phyloP scores from a whole-genome alignment of 2,113 vertebrate genomes.

The Xyrauchen texanus region DNA sequence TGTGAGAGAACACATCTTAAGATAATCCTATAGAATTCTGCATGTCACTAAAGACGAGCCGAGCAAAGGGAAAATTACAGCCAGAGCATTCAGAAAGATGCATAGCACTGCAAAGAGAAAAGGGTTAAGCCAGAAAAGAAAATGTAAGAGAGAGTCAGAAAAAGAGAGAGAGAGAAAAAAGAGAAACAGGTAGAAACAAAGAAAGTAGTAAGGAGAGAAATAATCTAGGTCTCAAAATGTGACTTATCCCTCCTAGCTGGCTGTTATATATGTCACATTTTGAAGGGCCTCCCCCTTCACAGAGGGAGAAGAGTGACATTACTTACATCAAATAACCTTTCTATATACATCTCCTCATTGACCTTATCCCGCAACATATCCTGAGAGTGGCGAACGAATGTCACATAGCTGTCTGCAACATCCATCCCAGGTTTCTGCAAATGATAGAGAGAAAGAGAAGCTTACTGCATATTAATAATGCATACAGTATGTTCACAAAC shows the following conservation, averaged over 20 bases:
- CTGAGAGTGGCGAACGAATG: slow-evolving; percentile 98
- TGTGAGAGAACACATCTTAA: slow-evolving; percentile 54
- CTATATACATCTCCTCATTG: slow-evolving; percentile 99
- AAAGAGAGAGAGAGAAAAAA: slow-evolving; percentile 42
- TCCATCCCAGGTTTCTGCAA: slow-evolving; percentile 98
- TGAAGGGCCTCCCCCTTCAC: slow-evolving; percentile 80
- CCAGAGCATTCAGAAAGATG: slow-evolving; percentile 55
- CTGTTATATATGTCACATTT: slow-evolving; percentile 93
- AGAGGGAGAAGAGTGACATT: slow-evolving; percentile 81
- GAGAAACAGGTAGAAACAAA: slow-evolving; percentile 64
- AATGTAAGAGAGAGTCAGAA: slow-evolving; percentile 17
- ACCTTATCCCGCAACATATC: slow-evolving; percentile 98
- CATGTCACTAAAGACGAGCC: slow-evolving; percentile 54
- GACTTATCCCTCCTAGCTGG: slow-evolving; percentile 87
- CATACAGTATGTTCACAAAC: background rate
- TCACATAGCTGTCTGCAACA: slow-evolving; percentile 96
- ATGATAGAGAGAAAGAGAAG: slow-evolving; percentile 21
- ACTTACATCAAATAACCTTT: slow-evolving; percentile 99
- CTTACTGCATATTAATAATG: background rate
- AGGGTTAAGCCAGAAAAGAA: slow-evolving; percentile 24
- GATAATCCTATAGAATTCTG: slow-evolving; percentile 59
- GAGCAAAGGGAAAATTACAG: slow-evolving; percentile 62
- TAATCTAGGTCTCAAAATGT: slow-evolving; percentile 82
- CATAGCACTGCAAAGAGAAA: slow-evolving; percentile 28
- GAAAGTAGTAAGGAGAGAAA: slow-evolving; percentile 52